Percentiles rank a stretch among this genome's conserved stretches.
Evolutionary conservation across 2,113 vertebrate genomes (phyloP).

Genomic region (Anser cygnoides): DNA sequence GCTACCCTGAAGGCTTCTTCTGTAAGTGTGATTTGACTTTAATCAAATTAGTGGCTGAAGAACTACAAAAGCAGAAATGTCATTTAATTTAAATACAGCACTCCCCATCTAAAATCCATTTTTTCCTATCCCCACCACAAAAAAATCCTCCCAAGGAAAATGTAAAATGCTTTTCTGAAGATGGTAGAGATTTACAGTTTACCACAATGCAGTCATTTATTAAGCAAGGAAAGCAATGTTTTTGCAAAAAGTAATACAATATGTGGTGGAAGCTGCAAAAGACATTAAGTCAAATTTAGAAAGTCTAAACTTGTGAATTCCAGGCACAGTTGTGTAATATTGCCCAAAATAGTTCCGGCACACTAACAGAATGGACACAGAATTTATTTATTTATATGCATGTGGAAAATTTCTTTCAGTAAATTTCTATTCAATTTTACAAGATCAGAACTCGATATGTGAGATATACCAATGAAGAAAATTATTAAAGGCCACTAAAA

Average conservation of each 20-base stretch:
- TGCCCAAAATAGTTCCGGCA: constrained; percentile 38
- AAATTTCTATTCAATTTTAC: neutral
- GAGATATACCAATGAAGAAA: neutral
- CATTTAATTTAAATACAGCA: neutral
- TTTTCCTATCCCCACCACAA: neutral
- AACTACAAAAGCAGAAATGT: constrained; percentile 31
- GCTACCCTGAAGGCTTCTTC: constrained; percentile 37
- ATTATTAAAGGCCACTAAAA: constrained; percentile 53
- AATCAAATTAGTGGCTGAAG: constrained; percentile 54
- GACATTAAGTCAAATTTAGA: constrained; percentile 73
- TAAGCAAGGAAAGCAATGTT: constrained; percentile 62
- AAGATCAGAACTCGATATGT: neutral
- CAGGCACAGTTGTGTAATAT: constrained; percentile 60
- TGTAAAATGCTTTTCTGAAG: neutral
- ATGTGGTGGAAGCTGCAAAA: constrained; percentile 61
- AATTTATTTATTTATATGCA: constrained; percentile 48
- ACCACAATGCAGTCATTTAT: constrained; percentile 45
- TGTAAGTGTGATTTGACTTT: constrained; percentile 54
- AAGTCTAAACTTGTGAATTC: constrained; percentile 70
- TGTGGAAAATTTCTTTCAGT: neutral
- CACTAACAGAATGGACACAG: constrained; percentile 32
- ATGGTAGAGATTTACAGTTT: neutral
- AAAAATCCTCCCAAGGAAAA: neutral
- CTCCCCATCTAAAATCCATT: neutral
- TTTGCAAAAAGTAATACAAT: constrained; percentile 46